Evolutionary conservation across 1,140 invertebrate genomes (phyloP), one percentile per base, ranked within the genome.

Genomic region (Potamilus streckersoni): DNA sequence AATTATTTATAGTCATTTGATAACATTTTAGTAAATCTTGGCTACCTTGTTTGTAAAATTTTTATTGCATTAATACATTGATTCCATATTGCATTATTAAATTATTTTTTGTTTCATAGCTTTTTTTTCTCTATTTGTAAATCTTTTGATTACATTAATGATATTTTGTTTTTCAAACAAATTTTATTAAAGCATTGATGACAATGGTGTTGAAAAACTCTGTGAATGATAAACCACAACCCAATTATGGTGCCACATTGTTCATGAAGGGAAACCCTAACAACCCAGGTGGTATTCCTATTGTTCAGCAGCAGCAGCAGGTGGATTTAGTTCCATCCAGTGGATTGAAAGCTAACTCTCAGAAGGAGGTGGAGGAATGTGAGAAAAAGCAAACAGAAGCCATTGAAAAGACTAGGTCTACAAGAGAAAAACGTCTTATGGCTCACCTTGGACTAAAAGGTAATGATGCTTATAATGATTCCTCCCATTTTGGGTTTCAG

Each of bases 401-500:
- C n/a, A 77, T 49, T 19, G 69, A 68, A 56, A 61, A 27, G 38
- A 82, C 69, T 20, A 76, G 82, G 61, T 59, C 55, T 17, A 81
- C 71, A 5, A 68, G 85, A 71, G 86, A 87, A 71, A 84, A 81
- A 69, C 57, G 85, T 58, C 79, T 88, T 0, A 82, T 86, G 81
- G 75, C 84, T 56, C 86, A 88, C 74, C 63, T 88, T 55, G 86
- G 86, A 27, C 49, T 88, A 31, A 87, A 85, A 86, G 83, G 86
- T 88, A 61, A 73, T 49, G 4, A 49, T 11, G 38, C 38, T 11
- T 49, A 6, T 49, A 11, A 11, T 49, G 6, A 49, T 49, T 49
- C 38, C 6, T 49, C 38, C 38, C 38, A 49, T 49, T 49, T 49
- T 11, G 38, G 38, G 38, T 49, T 69, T 67, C 19, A n/a, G 19